These are phyloP conservation scores for Drosophila watanabei DNA, from an alignment of 1,140 invertebrate genomes.

Conservation along the genomic window DNA sequence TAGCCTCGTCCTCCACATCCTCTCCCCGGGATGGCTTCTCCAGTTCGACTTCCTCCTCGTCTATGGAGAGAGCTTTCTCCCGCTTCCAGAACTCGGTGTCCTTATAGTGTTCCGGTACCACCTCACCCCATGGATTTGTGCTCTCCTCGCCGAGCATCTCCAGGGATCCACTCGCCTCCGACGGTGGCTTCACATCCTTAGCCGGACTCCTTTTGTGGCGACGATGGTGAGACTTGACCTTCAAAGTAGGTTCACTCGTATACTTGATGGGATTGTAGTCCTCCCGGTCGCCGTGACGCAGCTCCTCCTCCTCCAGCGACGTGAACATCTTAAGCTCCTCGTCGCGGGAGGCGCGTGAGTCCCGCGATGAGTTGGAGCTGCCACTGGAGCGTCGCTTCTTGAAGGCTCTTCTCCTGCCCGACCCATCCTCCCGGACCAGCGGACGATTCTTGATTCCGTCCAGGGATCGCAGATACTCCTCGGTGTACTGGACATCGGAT, in stretches of 20 bases:
- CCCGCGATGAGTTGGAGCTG: constrained; percentile 87
- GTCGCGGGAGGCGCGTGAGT: constrained; percentile 87
- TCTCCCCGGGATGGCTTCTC: constrained; percentile 52
- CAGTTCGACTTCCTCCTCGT: constrained; percentile 74
- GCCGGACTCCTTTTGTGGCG: constrained; percentile 80
- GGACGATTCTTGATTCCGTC: constrained; percentile 88
- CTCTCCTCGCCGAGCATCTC: constrained; percentile 81
- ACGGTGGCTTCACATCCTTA: constrained; percentile 58
- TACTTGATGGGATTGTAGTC: constrained; percentile 83
- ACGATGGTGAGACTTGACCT: constrained; percentile 70
- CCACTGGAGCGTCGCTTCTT: constrained; percentile 87
- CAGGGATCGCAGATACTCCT: constrained; percentile 86
- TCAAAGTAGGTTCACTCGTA: constrained; percentile 68
- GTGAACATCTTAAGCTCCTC: constrained; percentile 88
- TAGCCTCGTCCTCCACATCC: constrained; percentile 41
- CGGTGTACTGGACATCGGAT: constrained; percentile 68
- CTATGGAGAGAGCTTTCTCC: constrained; percentile 80
- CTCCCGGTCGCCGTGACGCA: constrained; percentile 70
- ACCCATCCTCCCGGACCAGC: constrained; percentile 87
- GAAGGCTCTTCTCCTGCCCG: constrained; percentile 87
- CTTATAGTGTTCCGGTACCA: constrained; percentile 80
- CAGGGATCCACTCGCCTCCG: constrained; percentile 47
- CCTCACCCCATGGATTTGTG: constrained; percentile 81
- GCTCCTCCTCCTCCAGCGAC: constrained; percentile 88
- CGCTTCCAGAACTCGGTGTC: constrained; percentile 84